Evolutionary conservation across 2,797 vertebrate species (phyloP).

Genomic region (Gymnothorax reevesii): DNA sequence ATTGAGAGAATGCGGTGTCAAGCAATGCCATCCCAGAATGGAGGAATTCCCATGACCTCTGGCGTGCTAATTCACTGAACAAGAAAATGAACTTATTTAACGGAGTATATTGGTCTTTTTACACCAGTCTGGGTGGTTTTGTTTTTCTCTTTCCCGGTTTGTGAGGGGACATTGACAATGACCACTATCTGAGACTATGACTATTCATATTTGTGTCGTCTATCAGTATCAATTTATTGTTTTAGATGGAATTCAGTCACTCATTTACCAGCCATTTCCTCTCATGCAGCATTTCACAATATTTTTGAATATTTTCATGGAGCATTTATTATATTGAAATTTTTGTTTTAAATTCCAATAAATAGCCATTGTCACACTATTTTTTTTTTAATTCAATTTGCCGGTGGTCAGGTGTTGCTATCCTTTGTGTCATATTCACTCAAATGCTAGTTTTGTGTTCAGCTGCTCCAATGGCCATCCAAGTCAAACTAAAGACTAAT

Average conservation of each 20-base stretch:
- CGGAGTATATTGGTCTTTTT: background rate
- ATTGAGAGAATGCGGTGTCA: constrained; percentile 55
- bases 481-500: constrained; percentile 19
- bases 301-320: background rate
- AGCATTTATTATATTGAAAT: background rate
- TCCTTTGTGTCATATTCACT: background rate
- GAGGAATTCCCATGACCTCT: constrained; percentile 6
- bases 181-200: background rate
- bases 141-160: background rate
- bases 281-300: background rate
- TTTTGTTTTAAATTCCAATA: background rate
- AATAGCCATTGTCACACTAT: background rate
- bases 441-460: background rate
- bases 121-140: background rate
- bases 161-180: constrained; percentile 4
- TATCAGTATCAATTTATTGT: constrained; percentile 6
- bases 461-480: background rate
- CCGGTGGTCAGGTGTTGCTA: background rate
- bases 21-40: constrained; percentile 51
- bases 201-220: background rate
- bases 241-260: background rate
- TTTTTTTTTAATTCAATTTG: too few species aligned
- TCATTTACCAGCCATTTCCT: background rate
- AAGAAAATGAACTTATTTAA: constrained; percentile 11
- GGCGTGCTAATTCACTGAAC: background rate